These are phyloP conservation scores for Drosophila kanapiae DNA, from an alignment of 1,140 invertebrate species.

Conservation along the genomic window DNA sequence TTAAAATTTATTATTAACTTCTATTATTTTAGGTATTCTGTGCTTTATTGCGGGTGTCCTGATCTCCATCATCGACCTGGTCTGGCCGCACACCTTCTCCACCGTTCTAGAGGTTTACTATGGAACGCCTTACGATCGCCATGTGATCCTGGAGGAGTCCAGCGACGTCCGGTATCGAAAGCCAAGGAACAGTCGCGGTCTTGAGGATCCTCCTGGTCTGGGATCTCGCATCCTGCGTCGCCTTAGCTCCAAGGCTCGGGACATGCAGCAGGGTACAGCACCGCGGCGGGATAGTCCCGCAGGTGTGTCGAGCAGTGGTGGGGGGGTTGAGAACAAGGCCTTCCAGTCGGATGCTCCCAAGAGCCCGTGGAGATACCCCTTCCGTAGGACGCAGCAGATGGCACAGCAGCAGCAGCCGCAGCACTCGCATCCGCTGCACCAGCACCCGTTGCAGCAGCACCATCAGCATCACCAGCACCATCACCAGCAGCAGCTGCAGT, in stretches of 20 bases:
- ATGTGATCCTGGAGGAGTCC: constrained; percentile 96
- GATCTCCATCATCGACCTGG: constrained; percentile 92
- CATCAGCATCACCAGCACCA: constrained; percentile 60
- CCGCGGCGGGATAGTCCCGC: constrained; percentile 67
- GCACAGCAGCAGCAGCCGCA: constrained; percentile 31
- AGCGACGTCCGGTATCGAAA: constrained; percentile 90
- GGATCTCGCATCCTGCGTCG: constrained; percentile 88
- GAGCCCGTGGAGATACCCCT: constrained; percentile 87
- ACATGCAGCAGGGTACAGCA: constrained; percentile 65
- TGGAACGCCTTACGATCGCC: constrained; percentile 96
- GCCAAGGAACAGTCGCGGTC: constrained; percentile 86
- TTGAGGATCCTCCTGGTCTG: constrained; percentile 88
- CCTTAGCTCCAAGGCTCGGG: constrained; percentile 88
- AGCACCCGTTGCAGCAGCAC: constrained; percentile 46
- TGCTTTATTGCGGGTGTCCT: constrained; percentile 91
- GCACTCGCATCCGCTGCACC: constrained; percentile 28
- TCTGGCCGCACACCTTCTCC: constrained; percentile 96
- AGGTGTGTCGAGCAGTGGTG: constrained; percentile 53
- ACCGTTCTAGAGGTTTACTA: constrained; percentile 97
- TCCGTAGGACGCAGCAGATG: constrained; percentile 79
- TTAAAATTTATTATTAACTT: no score
- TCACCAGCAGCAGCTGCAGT: constrained; percentile 73
- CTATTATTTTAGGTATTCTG: constrained; percentile 86
- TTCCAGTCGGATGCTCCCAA: constrained; percentile 88
- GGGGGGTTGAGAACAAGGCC: constrained; percentile 87